Evolutionary conservation across 2,113 vertebrate genomes (phyloP), one percentile per base, ranked within the genome.

Genomic region (Ibidorhyncha struthersii): DNA sequence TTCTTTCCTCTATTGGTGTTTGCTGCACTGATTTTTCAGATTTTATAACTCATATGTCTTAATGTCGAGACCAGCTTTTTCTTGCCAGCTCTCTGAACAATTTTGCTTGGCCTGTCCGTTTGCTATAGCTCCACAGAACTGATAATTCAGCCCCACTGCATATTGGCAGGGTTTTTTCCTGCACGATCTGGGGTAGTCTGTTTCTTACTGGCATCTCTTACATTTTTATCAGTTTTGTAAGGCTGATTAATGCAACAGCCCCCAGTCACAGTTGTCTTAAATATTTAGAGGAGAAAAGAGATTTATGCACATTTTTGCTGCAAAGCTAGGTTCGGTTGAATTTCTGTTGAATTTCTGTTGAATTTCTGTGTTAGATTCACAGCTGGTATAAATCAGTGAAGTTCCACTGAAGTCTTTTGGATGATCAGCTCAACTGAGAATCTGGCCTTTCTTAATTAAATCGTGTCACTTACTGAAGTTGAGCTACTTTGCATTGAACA

Each of bases 181-280:
- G 21, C 15, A 10, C 9, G 7, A 14, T 87, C 50, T 93, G 43
- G 30, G 17, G 19, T 87, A 70, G 43, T 81, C 67, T 87, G 49
- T 77, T 90, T 90, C 71, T 83, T 82, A 26, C 45, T 74, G 76
- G 41, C 62, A 80, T 41, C 41, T 81, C 34, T 71, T 73, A 53
- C 4, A 53, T 88, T 96, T 93, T 69, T 89, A 83, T 92, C 82
- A 29, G 36, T 88, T 95, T 90, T 53, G 40, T 95, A 83, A 93
- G 49, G 79, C 83, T 95, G 89, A 81, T 95, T 70, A 94, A 90
- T 92, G 40, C 82, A 85, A 66, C 90, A 96, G 70, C 78, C 62
- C 87, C 50, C 50, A 36, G 61, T 87, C 74, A 69, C 56, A 52
- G 34, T 90, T 80, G 32, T 80, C 58, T 95, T 92, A 70, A 95